Evolutionary conservation across 37 sponge, comb jelly and placozoan species (phyloP).

Genomic region (Haliclona indistincta): DNA sequence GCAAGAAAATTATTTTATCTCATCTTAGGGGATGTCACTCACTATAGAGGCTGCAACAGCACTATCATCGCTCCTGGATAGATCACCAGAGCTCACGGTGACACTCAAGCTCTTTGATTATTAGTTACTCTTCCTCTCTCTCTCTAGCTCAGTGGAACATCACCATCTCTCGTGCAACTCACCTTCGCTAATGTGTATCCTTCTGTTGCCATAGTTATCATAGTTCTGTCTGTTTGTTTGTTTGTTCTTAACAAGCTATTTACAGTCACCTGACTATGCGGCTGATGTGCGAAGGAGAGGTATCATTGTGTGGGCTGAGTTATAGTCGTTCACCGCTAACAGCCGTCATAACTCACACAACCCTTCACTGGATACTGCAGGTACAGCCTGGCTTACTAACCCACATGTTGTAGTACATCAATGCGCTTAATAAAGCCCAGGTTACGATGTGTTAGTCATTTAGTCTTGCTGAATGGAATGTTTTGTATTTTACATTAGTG

Average conservation of each 20-base stretch:
- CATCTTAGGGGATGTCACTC: constrained; percentile 16
- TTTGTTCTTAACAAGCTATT: neutral
- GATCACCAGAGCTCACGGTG: constrained; percentile 8
- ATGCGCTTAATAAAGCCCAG: no score
- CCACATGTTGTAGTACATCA: no score
- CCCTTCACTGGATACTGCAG: no score
- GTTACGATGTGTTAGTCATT: no score
- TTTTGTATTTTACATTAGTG: no score
- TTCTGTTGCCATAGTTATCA: neutral
- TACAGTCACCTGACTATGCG: constrained; percentile 6
- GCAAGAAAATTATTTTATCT: neutral
- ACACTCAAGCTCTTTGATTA: neutral
- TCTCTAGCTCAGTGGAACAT: constrained; percentile 4
- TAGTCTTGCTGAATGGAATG: no score
- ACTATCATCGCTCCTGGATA: constrained; percentile 2
- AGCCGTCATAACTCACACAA: no score
- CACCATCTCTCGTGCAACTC: constrained; percentile 45
- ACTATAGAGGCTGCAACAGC: constrained; percentile 15
- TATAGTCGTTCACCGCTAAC: neutral
- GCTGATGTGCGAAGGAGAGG: neutral
- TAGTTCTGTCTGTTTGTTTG: neutral
- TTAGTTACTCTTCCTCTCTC: neutral
- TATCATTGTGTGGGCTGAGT: neutral
- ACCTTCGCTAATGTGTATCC: constrained; percentile 52
- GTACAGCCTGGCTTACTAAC: no score